A percentile compares a stretch with the other conserved stretches of the same genome.
Conservation (phyloP, 53 echinoderm and acorn worm species). For the Glandiceps talaboti region DNA sequence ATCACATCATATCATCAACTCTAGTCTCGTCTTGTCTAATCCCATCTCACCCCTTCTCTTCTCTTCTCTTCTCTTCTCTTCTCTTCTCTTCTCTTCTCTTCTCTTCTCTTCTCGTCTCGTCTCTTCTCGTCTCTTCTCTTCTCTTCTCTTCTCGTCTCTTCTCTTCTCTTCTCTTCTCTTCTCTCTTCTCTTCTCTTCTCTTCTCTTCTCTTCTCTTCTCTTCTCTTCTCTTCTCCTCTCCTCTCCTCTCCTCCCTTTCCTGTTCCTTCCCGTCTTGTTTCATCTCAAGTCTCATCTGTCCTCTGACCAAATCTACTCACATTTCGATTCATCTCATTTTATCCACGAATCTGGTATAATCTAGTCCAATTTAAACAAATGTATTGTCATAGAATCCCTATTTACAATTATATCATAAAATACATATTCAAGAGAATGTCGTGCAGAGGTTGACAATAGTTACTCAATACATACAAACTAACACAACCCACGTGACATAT, state of each 20-base stretch:
- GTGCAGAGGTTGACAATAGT: too few species aligned
- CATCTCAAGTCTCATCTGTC: neutral
- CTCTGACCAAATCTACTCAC: too few species aligned
- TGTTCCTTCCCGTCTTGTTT: neutral
- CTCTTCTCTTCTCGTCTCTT: neutral
- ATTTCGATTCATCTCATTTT: too few species aligned
- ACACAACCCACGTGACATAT: too few species aligned
- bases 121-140: neutral
- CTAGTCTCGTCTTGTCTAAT: neutral
- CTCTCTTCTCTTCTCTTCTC: neutral
- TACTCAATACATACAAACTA: too few species aligned
- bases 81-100: neutral
- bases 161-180: neutral
- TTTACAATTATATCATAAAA: too few species aligned
- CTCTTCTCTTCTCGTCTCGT: neutral
- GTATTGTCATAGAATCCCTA: too few species aligned
- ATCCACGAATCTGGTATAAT: too few species aligned
- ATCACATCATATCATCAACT: neutral
- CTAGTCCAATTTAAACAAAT: too few species aligned
- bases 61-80: neutral
- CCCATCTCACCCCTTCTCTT: neutral
- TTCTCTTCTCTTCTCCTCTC: neutral
- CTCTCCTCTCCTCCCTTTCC: constrained; percentile 1
- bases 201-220: neutral
- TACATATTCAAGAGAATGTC: too few species aligned